Evolutionary conservation across 92 coral and sea anemone genomes (phyloP).

Genomic region (Virgularia gustaviana): DNA sequence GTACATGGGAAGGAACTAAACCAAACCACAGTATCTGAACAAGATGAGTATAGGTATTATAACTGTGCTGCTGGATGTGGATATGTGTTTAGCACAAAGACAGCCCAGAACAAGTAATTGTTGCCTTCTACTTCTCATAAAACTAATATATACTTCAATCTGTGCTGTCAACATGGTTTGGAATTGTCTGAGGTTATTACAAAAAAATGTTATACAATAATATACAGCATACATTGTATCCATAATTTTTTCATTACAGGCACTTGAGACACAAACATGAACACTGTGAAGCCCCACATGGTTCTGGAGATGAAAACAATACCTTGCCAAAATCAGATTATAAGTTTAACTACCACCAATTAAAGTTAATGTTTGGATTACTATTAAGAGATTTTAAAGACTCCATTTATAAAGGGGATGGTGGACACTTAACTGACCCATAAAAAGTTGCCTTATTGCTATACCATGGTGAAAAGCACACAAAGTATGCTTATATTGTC

Average conservation of each 20-base stretch:
- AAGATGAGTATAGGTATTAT: slow-evolving; percentile 48
- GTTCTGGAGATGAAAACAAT: neutral
- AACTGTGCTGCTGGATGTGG: slow-evolving; percentile 47
- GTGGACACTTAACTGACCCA: slow-evolving; percentile 44
- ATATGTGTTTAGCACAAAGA: slow-evolving; percentile 38
- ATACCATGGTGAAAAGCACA: slow-evolving; percentile 37
- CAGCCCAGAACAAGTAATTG: slow-evolving; percentile 43
- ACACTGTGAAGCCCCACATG: slow-evolving; percentile 14
- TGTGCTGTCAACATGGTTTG: too few relatives aligned
- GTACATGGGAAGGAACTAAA: slow-evolving; percentile 30
- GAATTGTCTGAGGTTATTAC: too few relatives aligned
- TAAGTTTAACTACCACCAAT: slow-evolving; percentile 32
- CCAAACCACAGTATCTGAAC: slow-evolving; percentile 26
- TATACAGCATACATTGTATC: neutral
- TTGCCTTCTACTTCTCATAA: too few relatives aligned
- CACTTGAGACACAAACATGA: slow-evolving; percentile 47
- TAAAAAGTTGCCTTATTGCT: slow-evolving; percentile 53
- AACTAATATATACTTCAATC: too few relatives aligned
- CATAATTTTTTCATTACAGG: slow-evolving; percentile 27
- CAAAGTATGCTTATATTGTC: slow-evolving; percentile 31
- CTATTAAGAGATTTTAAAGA: slow-evolving; percentile 13
- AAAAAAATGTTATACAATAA: neutral
- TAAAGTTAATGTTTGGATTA: slow-evolving; percentile 20
- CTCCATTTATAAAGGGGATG: slow-evolving; percentile 37
- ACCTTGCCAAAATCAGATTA: slow-evolving; percentile 8